Evolutionary conservation across 2,113 vertebrate genomes (phyloP).

Genomic region (Hippocampus zosterae): DNA sequence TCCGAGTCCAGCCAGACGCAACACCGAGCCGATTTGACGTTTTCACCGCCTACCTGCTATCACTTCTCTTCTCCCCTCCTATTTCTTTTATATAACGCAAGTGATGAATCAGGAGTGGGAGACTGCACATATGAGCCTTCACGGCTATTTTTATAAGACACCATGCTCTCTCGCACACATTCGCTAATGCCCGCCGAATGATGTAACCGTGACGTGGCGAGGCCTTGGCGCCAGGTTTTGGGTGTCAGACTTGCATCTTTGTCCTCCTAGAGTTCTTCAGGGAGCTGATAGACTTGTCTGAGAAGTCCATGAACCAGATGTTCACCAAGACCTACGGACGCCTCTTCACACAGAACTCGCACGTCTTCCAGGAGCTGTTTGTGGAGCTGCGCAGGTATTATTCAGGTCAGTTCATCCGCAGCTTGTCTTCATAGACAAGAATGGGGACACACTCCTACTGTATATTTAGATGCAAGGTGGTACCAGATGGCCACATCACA

Average conservation of each 20-base stretch:
- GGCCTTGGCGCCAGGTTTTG: background rate
- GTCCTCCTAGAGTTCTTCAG: conserved; percentile 79
- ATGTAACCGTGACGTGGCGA: conserved; percentile 23
- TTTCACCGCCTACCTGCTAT: conserved; percentile 48
- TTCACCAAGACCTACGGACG: conserved; percentile 83
- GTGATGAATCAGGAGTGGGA: conserved; percentile 64
- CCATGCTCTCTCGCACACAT: conserved; percentile 37
- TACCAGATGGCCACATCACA: background rate
- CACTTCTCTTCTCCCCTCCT: conserved; percentile 37
- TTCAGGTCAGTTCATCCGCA: conserved; percentile 62
- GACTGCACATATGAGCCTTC: conserved; percentile 41
- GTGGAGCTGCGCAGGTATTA: conserved; percentile 81
- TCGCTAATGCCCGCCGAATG: conserved; percentile 36
- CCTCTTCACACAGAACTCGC: conserved; percentile 80
- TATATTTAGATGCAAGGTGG: background rate
- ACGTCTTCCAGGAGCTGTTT: conserved; percentile 78
- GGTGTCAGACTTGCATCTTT: conserved; percentile 23
- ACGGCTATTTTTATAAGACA: conserved; percentile 37
- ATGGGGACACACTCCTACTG: background rate
- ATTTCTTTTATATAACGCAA: conserved; percentile 57
- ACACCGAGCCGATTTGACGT: conserved; percentile 32
- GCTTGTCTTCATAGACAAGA: background rate
- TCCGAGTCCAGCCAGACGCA: conserved; percentile 21
- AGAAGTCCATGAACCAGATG: conserved; percentile 84
- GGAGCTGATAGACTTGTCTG: conserved; percentile 80